Conservation (phyloP, 2,797 vertebrate species). For the Centropyge bicolor region DNA sequence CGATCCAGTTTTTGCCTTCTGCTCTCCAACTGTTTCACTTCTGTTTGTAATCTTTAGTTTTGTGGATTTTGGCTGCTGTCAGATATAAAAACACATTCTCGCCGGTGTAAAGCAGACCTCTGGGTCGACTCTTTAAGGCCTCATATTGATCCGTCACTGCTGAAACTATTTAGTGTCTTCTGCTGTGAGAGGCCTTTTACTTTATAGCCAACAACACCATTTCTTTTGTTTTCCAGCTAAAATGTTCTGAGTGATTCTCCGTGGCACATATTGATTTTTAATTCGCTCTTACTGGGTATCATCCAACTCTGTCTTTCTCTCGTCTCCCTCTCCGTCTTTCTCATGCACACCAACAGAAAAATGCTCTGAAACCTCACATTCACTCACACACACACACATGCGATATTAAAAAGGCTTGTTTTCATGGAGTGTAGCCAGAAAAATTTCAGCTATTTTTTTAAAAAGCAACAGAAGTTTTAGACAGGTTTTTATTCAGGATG, state of each 20-base stretch:
- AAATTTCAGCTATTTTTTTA: not conserved
- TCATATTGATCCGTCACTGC: conserved; percentile 62
- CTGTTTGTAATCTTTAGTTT: conserved; percentile 25
- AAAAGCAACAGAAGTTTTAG: not conserved
- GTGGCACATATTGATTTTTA: conserved; percentile 70
- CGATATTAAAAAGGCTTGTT: not conserved
- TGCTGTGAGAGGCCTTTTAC: conserved; percentile 58
- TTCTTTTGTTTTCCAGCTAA: conserved; percentile 66
- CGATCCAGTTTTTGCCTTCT: not conserved
- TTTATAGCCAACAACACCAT: conserved; percentile 51
- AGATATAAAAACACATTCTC: conserved; percentile 50
- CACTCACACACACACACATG: not conserved
- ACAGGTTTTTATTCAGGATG: not conserved
- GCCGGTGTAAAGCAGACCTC: conserved; percentile 26
- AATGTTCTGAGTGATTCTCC: conserved; percentile 69
- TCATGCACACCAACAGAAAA: conserved; percentile 6
- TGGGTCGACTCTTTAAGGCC: conserved; percentile 32
- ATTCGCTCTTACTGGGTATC: conserved; percentile 46
- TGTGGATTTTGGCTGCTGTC: conserved; percentile 33
- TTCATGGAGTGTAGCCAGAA: not conserved
- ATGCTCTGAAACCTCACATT: not conserved
- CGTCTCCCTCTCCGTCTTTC: conserved; percentile 11
- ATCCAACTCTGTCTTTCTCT: conserved; percentile 39
- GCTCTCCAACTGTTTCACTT: conserved; percentile 24
- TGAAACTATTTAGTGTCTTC: conserved; percentile 59